Percentiles rank a stretch among this genome's conserved stretches.
These are phyloP conservation scores for Holocentrus rufus DNA, from an alignment of 2,797 vertebrate genomes.

Conservation along the genomic window DNA sequence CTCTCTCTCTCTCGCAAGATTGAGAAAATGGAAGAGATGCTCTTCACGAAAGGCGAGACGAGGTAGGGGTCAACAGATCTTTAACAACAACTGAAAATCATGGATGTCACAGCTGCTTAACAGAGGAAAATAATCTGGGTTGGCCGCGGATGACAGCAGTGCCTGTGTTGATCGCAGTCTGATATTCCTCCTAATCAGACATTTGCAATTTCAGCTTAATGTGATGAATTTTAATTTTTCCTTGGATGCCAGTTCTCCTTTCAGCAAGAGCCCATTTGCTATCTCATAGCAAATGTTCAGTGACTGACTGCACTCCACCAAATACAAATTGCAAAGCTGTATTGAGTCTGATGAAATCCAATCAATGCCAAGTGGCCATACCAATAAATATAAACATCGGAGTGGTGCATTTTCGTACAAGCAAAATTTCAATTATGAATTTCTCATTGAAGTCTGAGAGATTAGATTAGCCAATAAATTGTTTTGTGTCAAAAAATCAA, in stretches of 20 bases:
- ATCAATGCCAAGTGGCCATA: neutral
- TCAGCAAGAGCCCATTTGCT: constrained; percentile 2
- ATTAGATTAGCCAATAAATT: neutral
- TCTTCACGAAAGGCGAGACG: constrained; percentile 23
- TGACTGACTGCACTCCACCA: neutral
- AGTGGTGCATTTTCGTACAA: neutral
- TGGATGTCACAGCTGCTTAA: constrained; percentile 44
- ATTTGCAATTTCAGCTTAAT: constrained; percentile 19
- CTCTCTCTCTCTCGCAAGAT: constrained; percentile 45
- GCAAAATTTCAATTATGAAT: neutral
- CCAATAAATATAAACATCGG: neutral
- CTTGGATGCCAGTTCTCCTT: constrained; percentile 25
- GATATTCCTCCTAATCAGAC: constrained; percentile 11
- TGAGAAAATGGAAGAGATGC: constrained; percentile 45
- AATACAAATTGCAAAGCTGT: neutral
- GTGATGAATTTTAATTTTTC: constrained; percentile 23
- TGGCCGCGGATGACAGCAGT: constrained; percentile 24
- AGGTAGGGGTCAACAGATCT: constrained; percentile 38
- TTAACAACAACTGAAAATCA: constrained; percentile 48
- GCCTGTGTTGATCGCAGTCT: constrained; percentile 37
- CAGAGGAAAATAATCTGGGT: constrained; percentile 32
- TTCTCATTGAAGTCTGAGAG: neutral
- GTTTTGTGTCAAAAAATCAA: neutral
- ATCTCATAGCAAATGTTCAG: neutral
- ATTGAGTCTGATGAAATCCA: constrained; percentile 7